Percentiles rank a stretch among this genome's conserved stretches.
phyloP scores from a whole-genome alignment of 2,888 invertebrate species.

The Cantharis rustica region DNA sequence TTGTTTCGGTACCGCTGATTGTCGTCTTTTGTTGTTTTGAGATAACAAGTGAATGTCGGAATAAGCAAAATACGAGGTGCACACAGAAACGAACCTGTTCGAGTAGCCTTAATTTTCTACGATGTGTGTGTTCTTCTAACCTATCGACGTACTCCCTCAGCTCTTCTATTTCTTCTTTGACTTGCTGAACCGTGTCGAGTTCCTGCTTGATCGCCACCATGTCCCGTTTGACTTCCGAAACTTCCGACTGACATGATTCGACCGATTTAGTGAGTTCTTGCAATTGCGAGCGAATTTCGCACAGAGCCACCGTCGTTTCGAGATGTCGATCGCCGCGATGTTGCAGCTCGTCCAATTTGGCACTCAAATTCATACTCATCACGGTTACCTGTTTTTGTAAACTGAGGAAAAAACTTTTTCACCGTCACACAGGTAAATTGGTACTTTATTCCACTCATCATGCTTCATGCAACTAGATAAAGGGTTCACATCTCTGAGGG shows the following conservation, averaged over 20 bases:
- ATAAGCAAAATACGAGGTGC: background rate
- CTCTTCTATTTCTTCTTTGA: slow-evolving; percentile 93
- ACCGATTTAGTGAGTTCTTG: slow-evolving; percentile 93
- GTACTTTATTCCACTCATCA: background rate
- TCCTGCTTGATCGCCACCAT: slow-evolving; percentile 95
- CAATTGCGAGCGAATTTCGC: slow-evolving; percentile 90
- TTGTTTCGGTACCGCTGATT: background rate
- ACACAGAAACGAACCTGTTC: slow-evolving; percentile 74
- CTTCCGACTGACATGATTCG: slow-evolving; percentile 93
- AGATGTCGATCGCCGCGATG: slow-evolving; percentile 80
- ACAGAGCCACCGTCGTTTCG: slow-evolving; percentile 91
- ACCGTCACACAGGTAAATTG: background rate
- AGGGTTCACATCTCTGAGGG: background rate
- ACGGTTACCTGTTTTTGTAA: slow-evolving; percentile 97
- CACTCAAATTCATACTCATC: slow-evolving; percentile 95
- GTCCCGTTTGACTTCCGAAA: slow-evolving; percentile 91
- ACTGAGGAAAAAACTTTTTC: slow-evolving; percentile 60
- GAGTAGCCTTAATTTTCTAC: slow-evolving; percentile 85
- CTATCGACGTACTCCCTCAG: slow-evolving; percentile 90
- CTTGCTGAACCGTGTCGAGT: slow-evolving; percentile 91
- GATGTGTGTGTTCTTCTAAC: slow-evolving; percentile 88
- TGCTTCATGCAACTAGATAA: background rate
- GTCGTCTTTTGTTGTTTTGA: background rate
- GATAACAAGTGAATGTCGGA: background rate
- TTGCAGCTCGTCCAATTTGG: slow-evolving; percentile 93